Evolutionary conservation across 2,888 invertebrate genomes (phyloP).

Genomic region (Drosophila niveifrons): DNA sequence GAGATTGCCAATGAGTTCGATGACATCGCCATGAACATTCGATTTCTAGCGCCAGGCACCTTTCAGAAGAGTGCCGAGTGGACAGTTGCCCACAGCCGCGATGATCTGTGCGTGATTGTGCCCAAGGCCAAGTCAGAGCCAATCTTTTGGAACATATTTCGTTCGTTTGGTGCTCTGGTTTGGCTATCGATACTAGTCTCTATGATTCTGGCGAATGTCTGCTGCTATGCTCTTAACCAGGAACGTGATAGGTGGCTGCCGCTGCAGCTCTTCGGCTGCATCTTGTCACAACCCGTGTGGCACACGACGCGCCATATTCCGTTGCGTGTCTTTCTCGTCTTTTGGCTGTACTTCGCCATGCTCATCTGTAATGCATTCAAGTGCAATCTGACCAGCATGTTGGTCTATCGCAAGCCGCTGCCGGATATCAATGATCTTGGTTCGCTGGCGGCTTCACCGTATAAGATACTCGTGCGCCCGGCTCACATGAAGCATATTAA

Average conservation of each 20-base stretch:
- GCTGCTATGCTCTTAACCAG: constrained; percentile 55
- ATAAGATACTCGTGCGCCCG: constrained; percentile 83
- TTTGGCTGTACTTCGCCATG: constrained; percentile 83
- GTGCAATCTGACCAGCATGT: constrained; percentile 83
- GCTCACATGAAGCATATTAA: constrained; percentile 84
- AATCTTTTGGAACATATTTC: constrained; percentile 85
- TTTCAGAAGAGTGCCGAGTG: constrained; percentile 86
- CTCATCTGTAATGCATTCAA: constrained; percentile 83
- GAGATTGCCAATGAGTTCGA: constrained; percentile 73
- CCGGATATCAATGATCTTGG: constrained; percentile 81
- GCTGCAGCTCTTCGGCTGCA: constrained; percentile 71
- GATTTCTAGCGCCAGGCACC: constrained; percentile 86
- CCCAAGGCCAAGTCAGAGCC: constrained; percentile 86
- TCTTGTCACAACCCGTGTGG: constrained; percentile 71
- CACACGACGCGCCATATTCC: constrained; percentile 52
- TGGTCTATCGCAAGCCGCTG: constrained; percentile 79
- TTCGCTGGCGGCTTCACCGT: constrained; percentile 75
- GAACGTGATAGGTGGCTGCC: constrained; percentile 18
- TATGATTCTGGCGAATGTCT: constrained; percentile 66
- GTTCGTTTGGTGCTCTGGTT: constrained; percentile 77
- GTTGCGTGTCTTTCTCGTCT: constrained; percentile 75
- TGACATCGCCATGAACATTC: constrained; percentile 87
- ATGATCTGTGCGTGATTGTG: constrained; percentile 87
- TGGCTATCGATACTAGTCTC: constrained; percentile 75
- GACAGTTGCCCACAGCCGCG: constrained; percentile 86